phyloP scores from a whole-genome alignment of 2,797 vertebrate species.

The Pipistrellus pipistrellus region DNA sequence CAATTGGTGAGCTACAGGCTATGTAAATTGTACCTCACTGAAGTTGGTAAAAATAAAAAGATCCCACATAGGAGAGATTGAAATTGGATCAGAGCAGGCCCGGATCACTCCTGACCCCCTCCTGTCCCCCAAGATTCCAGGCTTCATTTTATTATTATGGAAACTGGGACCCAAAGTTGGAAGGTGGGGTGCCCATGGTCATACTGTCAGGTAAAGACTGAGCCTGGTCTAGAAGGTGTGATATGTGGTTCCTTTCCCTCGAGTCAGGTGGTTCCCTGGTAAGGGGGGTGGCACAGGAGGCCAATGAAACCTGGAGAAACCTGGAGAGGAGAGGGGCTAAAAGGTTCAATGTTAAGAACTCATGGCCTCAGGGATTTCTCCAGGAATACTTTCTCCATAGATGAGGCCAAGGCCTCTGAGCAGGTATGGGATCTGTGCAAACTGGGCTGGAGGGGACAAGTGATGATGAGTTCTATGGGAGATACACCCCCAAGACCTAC shows the following conservation, averaged over 20 bases:
- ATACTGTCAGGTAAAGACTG: not conserved
- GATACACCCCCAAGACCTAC: not conserved
- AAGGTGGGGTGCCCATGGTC: not conserved
- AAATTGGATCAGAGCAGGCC: not conserved
- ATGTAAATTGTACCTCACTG: not conserved
- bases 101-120: too few species aligned
- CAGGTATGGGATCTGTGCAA: accelerated
- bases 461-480: not conserved
- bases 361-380: not conserved
- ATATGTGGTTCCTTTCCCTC: not conserved
- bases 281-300: not conserved
- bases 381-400: not conserved
- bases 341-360: not conserved
- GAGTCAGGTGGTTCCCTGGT: not conserved
- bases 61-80: not conserved
- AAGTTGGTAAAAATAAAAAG: not conserved
- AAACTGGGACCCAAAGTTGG: not conserved
- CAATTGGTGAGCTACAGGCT: not conserved
- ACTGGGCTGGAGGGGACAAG: not conserved
- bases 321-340: not conserved
- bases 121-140: too few species aligned
- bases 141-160: not conserved
- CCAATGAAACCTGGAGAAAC: not conserved
- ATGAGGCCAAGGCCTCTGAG: not conserved
- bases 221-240: not conserved